phyloP scores from a whole-genome alignment of 2,888 invertebrate species.

The Eurytoma californica region DNA sequence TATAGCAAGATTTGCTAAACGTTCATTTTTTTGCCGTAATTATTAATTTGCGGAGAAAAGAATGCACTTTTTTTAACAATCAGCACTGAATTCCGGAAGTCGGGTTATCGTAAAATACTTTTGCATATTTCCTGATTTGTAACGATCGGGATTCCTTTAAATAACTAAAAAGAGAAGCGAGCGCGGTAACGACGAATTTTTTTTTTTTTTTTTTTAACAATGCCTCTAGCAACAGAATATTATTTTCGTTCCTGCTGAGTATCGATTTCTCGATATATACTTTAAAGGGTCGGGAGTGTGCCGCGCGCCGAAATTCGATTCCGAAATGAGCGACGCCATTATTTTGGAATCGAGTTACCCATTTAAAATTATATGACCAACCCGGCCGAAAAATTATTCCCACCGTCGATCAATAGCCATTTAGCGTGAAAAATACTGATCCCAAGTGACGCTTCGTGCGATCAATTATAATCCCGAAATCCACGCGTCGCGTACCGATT shows the following conservation, averaged over 20 bases:
- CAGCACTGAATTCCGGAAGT: too few relatives aligned
- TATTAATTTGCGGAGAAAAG: background rate
- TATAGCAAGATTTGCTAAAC: too few relatives aligned
- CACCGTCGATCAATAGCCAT: background rate
- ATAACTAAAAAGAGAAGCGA: background rate
- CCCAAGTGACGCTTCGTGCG: background rate
- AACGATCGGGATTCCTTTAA: background rate
- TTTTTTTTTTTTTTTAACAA: background rate
- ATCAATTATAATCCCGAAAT: background rate
- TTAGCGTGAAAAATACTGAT: background rate
- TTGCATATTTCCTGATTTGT: slow-evolving; percentile 8
- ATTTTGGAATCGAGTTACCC: slow-evolving; percentile 36
- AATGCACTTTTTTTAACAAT: background rate
- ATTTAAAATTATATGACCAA: slow-evolving; percentile 5
- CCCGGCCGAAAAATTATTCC: background rate
- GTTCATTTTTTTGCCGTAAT: too few relatives aligned
- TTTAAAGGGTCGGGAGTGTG: slow-evolving; percentile 9
- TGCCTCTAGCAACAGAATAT: slow-evolving; percentile 14
- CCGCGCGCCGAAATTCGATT: slow-evolving; percentile 31
- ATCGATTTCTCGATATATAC: slow-evolving; percentile 17
- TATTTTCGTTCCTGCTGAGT: slow-evolving; percentile 4
- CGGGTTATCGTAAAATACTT: too few relatives aligned
- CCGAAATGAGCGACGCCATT: slow-evolving; percentile 20
- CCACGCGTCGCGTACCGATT: background rate
- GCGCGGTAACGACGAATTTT: slow-evolving; percentile 1